A percentile compares a stretch with the other conserved stretches of the same genome.
phyloP scores from a whole-genome alignment of 2,888 invertebrate genomes.

The Himalopsyche kuldschensis region DNA sequence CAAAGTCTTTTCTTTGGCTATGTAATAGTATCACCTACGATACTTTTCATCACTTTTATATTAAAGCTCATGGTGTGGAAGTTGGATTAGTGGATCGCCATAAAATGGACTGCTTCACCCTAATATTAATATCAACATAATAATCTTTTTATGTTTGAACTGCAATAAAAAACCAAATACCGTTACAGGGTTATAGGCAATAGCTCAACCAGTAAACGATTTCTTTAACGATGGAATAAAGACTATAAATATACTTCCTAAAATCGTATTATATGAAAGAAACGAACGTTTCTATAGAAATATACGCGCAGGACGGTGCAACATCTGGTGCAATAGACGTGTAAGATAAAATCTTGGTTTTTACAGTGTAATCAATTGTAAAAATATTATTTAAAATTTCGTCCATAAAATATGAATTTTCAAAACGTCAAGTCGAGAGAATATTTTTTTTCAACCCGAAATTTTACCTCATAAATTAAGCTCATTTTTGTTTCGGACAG shows the following conservation, averaged over 20 bases:
- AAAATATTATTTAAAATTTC: not conserved
- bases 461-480: too few species aligned
- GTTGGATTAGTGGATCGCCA: not conserved
- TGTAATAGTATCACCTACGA: not conserved
- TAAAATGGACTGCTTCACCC: not conserved
- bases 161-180: not conserved
- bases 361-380: not conserved
- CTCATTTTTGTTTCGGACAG: too few species aligned
- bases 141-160: not conserved
- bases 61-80: not conserved
- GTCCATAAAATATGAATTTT: too few species aligned
- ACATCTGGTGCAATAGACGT: not conserved
- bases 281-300: not conserved
- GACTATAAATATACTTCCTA: not conserved
- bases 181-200: not conserved
- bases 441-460: too few species aligned
- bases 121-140: not conserved
- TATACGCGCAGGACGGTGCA: not conserved
- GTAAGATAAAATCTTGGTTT: not conserved
- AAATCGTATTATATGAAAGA: not conserved
- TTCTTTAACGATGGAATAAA: not conserved
- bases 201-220: not conserved
- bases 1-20: too few species aligned
- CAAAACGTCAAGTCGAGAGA: too few species aligned
- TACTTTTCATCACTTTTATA: not conserved